Evolutionary conservation across 2,888 invertebrate species (phyloP).

Genomic region (Griposia aprilina): DNA sequence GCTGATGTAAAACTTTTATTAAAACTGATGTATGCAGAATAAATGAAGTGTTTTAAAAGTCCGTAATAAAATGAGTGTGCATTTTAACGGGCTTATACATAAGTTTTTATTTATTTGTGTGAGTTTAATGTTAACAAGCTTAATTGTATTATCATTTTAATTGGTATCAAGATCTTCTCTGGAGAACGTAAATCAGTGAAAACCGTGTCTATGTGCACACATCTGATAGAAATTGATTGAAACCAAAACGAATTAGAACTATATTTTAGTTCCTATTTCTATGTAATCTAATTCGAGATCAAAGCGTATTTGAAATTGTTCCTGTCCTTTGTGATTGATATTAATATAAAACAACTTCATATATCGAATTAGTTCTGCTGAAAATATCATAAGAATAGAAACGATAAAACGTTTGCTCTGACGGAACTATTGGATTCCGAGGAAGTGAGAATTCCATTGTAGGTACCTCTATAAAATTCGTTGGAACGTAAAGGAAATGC

Average conservation of each 20-base stretch:
- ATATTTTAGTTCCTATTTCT: background rate
- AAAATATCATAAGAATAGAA: conserved; percentile 15
- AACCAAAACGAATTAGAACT: conserved; percentile 5
- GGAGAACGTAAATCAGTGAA: background rate
- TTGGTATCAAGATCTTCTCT: conserved; percentile 1
- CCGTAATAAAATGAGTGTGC: conserved; percentile 34
- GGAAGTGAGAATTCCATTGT: background rate
- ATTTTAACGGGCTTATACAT: conserved; percentile 13
- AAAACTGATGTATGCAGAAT: conserved; percentile 55
- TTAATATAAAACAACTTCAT: background rate
- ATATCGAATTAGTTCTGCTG: background rate
- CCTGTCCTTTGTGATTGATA: conserved; percentile 11
- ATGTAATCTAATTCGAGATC: conserved; percentile 2
- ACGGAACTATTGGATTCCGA: background rate
- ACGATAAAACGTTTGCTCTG: background rate
- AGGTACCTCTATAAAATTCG: background rate
- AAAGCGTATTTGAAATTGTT: conserved; percentile 2
- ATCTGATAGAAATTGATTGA: background rate
- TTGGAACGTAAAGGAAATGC: background rate
- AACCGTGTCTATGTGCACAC: background rate
- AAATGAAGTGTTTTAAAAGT: conserved; percentile 55
- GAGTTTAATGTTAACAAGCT: conserved; percentile 20
- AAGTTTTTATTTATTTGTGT: conserved; percentile 27
- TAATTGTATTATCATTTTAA: conserved; percentile 19
- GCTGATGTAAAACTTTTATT: conserved; percentile 47